Base-by-base conservation (phyloP, 2,888 invertebrate genomes). In the Athalia circularis region DNA sequence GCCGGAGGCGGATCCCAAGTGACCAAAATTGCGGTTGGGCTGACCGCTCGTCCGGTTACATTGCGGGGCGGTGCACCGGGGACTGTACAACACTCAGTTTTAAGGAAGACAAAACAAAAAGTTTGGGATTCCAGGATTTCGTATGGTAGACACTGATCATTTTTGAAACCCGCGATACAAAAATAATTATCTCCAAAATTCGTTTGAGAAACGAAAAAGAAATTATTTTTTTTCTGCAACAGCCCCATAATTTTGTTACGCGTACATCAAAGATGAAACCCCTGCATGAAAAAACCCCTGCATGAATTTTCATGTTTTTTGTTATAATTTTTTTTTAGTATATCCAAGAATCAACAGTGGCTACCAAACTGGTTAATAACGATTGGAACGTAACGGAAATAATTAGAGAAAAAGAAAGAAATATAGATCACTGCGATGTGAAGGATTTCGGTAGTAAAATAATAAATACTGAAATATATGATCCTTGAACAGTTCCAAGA, bases 51-150 rank as follows among this genome's bases (percentile, higher is more conserved):
- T 84, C 96, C 98, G 86, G 94, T 94, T 91, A 99, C 97, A 93
- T 98, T 97, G 93, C 95, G 95, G 89, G 99, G 99, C 88, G 99
- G 97, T 89, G 97, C 98, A 92, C 97, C 97, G 90, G 99, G 99
- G 93, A 98, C 99, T 99, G 90, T 89, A 88, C 87, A 90, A 90
- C 92, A 91, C 89, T 90, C 88, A 89, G 88, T 90, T 91, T 91
- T 91, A 91, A 91, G 90, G 91, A 90, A 91, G 87, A 84, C 88
- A 82, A 83, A 65, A 80, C 83, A 84, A 81, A 79, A 82, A 74
- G 15, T 54, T 54, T 45, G 47, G 75, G 70, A 52, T 47, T 57
- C 57, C 8, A 59, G 76, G 59, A 61, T 64, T 64, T 61, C 29
- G 54, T 7, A 54, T 54, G 62, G 64, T 75, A 64, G 62, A 80